These are phyloP conservation scores for Eubasilissa splendida DNA, from an alignment of 2,888 invertebrate genomes.

Conservation along the genomic window DNA sequence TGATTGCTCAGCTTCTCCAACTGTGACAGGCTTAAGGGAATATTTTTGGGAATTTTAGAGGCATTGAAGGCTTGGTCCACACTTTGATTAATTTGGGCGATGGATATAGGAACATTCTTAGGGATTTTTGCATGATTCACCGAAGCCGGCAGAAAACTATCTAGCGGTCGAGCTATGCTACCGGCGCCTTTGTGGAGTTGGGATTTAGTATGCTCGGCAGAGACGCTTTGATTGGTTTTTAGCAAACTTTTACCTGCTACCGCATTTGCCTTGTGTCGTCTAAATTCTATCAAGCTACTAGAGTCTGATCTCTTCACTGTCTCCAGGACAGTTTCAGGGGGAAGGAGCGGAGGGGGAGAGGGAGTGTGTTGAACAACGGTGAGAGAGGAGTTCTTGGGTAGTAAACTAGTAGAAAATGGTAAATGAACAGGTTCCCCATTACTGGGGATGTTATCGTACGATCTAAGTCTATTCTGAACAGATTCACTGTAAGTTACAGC, in stretches of 20 bases:
- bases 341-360: constrained; percentile 43
- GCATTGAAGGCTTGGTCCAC: constrained; percentile 59
- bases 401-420: constrained; percentile 11
- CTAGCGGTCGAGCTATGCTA: constrained; percentile 26
- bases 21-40: constrained; percentile 49
- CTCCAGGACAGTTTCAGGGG: constrained; percentile 61
- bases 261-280: constrained; percentile 65
- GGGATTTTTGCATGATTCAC: constrained; percentile 63
- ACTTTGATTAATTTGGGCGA: constrained; percentile 63
- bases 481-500: constrained; percentile 86
- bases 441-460: constrained; percentile 78
- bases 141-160: constrained; percentile 51
- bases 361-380: constrained; percentile 33
- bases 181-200: constrained; percentile 19
- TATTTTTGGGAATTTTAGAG: constrained; percentile 57
- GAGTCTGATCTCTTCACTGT: constrained; percentile 63
- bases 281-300: constrained; percentile 67
- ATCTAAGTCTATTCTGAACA: constrained; percentile 83
- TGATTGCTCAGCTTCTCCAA: constrained; percentile 51
- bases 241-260: constrained; percentile 67
- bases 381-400: constrained; percentile 34
- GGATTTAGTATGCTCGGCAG: constrained; percentile 25
- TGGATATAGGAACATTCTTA: constrained; percentile 64
- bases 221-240: constrained; percentile 64
- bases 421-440: constrained; percentile 58